Conservation (phyloP, 2,113 vertebrate genomes). For the Anoplopoma fimbria region DNA sequence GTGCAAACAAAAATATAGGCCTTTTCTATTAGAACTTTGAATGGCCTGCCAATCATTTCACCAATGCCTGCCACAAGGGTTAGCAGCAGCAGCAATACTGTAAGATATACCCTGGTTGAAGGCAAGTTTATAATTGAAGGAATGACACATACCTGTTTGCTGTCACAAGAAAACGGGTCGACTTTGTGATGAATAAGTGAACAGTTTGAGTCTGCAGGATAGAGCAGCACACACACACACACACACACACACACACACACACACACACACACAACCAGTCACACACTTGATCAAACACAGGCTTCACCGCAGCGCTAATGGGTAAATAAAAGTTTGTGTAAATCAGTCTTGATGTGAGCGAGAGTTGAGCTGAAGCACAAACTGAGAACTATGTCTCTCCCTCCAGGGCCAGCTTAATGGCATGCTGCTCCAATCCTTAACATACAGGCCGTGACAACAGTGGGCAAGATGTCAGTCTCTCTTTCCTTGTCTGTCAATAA, state of each 20-base stretch:
- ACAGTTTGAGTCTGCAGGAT: constrained; percentile 36
- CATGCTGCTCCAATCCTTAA: constrained; percentile 53
- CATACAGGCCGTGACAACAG: constrained; percentile 49
- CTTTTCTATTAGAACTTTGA: background rate
- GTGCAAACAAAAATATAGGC: background rate
- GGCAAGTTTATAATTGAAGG: constrained; percentile 19
- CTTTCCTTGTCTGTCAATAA: constrained; percentile 57
- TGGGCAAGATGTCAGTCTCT: constrained; percentile 48
- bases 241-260: background rate
- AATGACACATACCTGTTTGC: constrained; percentile 26
- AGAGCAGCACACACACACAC: constrained; percentile 21
- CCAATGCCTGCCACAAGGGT: background rate
- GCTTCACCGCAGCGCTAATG: constrained; percentile 56
- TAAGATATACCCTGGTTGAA: constrained; percentile 11
- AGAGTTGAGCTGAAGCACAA: constrained; percentile 23
- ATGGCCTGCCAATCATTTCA: background rate
- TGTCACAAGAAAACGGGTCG: constrained; percentile 47
- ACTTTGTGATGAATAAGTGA: background rate
- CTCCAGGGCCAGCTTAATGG: constrained; percentile 60
- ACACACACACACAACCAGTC: background rate
- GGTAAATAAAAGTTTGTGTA: constrained; percentile 64
- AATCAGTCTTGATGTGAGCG: constrained; percentile 52
- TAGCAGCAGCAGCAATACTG: background rate
- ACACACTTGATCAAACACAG: constrained; percentile 10
- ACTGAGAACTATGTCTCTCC: constrained; percentile 9